Base-by-base conservation (phyloP, 2,113 vertebrate species). In the Leuciscus idus region DNA sequence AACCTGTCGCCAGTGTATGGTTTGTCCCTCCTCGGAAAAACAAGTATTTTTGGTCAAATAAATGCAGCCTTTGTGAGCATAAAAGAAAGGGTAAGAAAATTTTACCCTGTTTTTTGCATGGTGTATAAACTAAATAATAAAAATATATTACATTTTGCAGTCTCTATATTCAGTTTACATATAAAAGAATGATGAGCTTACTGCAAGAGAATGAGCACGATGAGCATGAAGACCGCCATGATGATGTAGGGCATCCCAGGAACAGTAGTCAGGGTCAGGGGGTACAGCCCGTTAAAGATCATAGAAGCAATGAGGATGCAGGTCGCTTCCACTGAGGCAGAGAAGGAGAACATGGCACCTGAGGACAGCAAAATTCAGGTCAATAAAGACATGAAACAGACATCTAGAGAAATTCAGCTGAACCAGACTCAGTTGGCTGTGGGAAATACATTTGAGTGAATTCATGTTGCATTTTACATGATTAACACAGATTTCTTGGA, bases 271-370 rank as follows among this genome's bases (percentile, higher is more conserved):
- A 92, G 78, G 73, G 91, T 90, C 78, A 88, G 79, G 36, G 91
- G 89, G 79, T 91, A 92, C 23, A 92, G 81, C 26, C 90, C 86
- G 0, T 90, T 90, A 74, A 92, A 92, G 50, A 92, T 79, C 26
- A 11, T 26, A 12, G 61, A 88, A 30, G 72, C 61, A 11, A 91
- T 72, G 28, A 91, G 48, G n/a, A 88, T 77, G 81, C 89, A 91
- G 30, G 81, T 86, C 17, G 91, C 88, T 80, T 92, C 90, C 85
- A 88, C 87, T 33, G 89, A 91, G 0, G 89, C 90, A 0, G 88
- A 83, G 88, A 92, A 91, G 33, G 89, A 92, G 61, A 92, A 92
- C 90, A 90, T 92, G 39, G 91, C 91, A 87, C 91, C 91, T 92
- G 78, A 36, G 70, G 30, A 84, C 77, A 70, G 23, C 75, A 70